Percentiles rank a stretch among this genome's conserved stretches.
These are phyloP conservation scores for Myoxocephalus aenaeus DNA, from an alignment of 2,797 vertebrate species.

Conservation along the genomic window DNA sequence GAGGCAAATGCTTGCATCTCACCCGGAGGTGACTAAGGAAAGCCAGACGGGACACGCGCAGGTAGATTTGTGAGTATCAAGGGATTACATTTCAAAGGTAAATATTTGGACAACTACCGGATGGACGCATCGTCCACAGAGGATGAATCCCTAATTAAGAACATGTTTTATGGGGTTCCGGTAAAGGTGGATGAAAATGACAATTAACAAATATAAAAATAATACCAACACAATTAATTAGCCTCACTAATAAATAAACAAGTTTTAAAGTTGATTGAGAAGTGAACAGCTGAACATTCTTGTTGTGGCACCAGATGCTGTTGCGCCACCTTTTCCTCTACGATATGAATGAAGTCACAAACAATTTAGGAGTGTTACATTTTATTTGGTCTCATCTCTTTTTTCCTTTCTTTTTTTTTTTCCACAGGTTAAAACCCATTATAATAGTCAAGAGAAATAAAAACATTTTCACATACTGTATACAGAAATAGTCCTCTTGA, in stretches of 20 bases:
- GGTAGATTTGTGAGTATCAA: neutral
- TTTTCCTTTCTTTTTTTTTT: conserved; percentile 70
- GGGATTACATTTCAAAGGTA: neutral
- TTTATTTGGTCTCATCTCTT: conserved; percentile 87
- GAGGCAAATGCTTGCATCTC: neutral
- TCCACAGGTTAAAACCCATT: conserved; percentile 87
- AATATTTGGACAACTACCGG: neutral
- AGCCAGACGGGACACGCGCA: neutral
- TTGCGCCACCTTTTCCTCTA: neutral
- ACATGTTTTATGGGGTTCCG: neutral
- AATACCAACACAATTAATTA: conserved; percentile 9
- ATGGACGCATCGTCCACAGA: neutral
- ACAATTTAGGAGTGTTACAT: conserved; percentile 76
- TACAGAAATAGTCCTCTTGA: conserved; percentile 75
- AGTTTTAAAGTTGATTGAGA: neutral
- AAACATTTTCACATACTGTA: conserved; percentile 78
- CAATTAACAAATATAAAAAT: neutral
- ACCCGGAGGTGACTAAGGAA: neutral
- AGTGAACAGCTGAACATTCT: neutral
- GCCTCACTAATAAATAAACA: neutral
- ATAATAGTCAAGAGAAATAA: conserved; percentile 79
- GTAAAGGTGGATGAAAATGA: conserved; percentile 1
- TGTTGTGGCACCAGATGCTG: no score
- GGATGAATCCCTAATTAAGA: neutral
- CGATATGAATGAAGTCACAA: conserved; percentile 19